Percentiles rank a stretch among this genome's conserved stretches.
Conservation (phyloP, 2,888 invertebrate species). For the Drosophila hawaiiensis region DNA sequence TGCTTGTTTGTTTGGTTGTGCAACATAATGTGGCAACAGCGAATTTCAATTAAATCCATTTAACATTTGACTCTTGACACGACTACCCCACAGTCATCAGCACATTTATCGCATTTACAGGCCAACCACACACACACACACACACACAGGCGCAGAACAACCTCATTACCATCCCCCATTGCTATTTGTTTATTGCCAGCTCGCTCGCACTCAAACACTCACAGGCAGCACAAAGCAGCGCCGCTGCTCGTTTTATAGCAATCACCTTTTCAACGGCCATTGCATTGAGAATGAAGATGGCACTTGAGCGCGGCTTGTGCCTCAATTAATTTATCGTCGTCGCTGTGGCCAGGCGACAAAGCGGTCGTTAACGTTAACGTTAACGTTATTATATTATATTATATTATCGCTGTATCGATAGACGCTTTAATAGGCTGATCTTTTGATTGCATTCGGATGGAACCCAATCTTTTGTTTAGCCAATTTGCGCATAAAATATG, state of each 20-base stretch:
- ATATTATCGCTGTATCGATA: constrained; percentile 26
- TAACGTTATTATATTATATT: constrained; percentile 1
- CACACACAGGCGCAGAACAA: constrained; percentile 21
- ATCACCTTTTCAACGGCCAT: constrained; percentile 58
- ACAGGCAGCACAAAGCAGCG: constrained; percentile 18
- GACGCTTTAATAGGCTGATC: constrained; percentile 13
- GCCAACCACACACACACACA: constrained; percentile 8
- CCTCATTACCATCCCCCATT: constrained; percentile 61
- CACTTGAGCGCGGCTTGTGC: constrained; percentile 43
- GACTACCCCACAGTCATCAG: constrained; percentile 31
- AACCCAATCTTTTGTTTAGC: background rate
- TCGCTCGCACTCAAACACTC: constrained; percentile 28
- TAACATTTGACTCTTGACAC: constrained; percentile 69
- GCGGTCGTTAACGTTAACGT: constrained; percentile 31
- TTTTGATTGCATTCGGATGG: background rate
- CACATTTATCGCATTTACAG: constrained; percentile 41
- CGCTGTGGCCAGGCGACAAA: constrained; percentile 39
- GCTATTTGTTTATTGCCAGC: constrained; percentile 32
- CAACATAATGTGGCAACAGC: constrained; percentile 68
- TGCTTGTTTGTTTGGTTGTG: constrained; percentile 54
- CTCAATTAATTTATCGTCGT: constrained; percentile 36
- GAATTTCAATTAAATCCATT: constrained; percentile 72
- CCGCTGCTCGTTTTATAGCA: constrained; percentile 59
- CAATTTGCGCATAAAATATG: background rate
- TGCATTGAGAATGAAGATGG: constrained; percentile 55